Evolutionary conservation across 2,888 invertebrate species (phyloP), one percentile per base, ranked within the genome.

Genomic region (Orchesella flavescens): DNA sequence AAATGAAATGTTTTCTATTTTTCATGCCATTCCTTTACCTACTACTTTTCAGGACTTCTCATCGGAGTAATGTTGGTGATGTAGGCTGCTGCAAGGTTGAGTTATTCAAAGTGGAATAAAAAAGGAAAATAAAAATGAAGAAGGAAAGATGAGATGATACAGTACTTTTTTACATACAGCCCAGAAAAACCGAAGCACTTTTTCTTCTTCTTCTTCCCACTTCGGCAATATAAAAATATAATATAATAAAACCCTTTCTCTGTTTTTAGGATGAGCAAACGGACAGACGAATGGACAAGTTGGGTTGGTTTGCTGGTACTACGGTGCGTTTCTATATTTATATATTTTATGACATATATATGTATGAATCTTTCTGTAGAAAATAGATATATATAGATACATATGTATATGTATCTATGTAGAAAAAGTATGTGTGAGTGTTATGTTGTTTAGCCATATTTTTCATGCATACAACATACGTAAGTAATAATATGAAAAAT

Each of bases 51-150:
- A 9, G n/a, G 5, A 7, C 23, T 21, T 34, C 21, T 34, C 63
- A n/a, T n/a, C n/a, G n/a, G n/a, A n/a, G n/a, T n/a, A n/a, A n/a
- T 9, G 44, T 44, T 44, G 44, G 44, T 44, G 12, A 44, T 12
- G 44, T n/a, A n/a, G n/a, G n/a, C 34, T 4, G 2, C 34, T 34
- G 34, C 34, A 34, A 34, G 34, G 34, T 34, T 21, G 71, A 71
- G 78, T 78, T 71, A 69, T 71, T 78, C 61, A 53, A 71, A 65
- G 43, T 76, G 21, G 34, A 69, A 78, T 69, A 71, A 78, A 68
- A 78, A 71, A 19, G 71, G 59, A 19, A 44, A 46, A 55, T 76
- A 76, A 66, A n/a, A 76, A 66, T 19, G 63, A 63, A 23, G 49
- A 15, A 59, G 46, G 43, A 57, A 19, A 72, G 46, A 72, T 24